Percentiles rank a stretch among this genome's conserved stretches.
Evolutionary conservation across 2,797 vertebrate genomes (phyloP).

Genomic region (Cercopithecus petaurista): DNA sequence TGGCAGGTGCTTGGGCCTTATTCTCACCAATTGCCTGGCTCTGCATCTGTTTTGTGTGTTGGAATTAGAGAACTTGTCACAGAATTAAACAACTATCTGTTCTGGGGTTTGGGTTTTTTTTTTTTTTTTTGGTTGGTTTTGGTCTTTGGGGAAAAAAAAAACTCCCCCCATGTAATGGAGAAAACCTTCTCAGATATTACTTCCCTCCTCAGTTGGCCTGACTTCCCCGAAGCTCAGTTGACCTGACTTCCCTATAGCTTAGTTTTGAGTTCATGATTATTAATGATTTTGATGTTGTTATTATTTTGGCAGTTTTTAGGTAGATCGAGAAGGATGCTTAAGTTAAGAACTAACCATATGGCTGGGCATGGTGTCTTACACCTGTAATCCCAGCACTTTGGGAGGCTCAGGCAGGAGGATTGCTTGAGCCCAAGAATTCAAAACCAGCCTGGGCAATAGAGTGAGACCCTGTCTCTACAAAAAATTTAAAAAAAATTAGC

Average conservation of each 20-base stretch:
- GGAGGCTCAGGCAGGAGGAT: not conserved
- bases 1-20: not conserved
- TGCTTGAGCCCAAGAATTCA: not conserved
- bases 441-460: not conserved
- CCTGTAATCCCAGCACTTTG: not conserved
- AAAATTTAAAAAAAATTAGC: not conserved
- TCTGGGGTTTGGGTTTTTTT: not conserved
- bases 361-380: not conserved
- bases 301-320: not conserved
- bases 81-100: not conserved
- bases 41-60: not conserved
- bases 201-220: too few relatives aligned
- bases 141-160: too few relatives aligned
- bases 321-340: not conserved
- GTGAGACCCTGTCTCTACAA: not conserved
- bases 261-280: not conserved
- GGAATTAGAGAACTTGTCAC: not conserved
- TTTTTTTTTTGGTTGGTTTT: not conserved
- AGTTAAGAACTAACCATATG: not conserved
- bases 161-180: not conserved
- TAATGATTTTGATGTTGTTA: conserved; percentile 17
- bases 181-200: conserved; percentile 33
- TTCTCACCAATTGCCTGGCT: not conserved
- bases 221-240: too few relatives aligned
- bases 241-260: not conserved